phyloP scores from a whole-genome alignment of 2,113 vertebrate species.

The Gulo gulo region DNA sequence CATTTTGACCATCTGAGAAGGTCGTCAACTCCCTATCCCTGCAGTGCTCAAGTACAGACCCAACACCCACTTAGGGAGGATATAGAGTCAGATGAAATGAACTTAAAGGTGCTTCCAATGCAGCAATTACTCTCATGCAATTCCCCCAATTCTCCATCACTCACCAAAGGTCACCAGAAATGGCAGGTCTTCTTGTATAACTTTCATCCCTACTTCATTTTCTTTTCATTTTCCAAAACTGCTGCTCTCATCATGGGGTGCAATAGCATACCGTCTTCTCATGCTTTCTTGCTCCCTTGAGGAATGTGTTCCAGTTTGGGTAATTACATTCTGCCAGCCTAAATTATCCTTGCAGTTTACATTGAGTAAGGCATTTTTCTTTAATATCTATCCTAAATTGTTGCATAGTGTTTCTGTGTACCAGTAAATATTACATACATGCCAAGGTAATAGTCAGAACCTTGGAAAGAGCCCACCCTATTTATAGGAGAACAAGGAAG shows the following conservation, averaged over 20 bases:
- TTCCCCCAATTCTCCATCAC: neutral
- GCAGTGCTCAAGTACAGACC: neutral
- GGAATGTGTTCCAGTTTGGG: constrained; percentile 67
- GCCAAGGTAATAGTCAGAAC: constrained; percentile 68
- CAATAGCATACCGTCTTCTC: neutral
- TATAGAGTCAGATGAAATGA: neutral
- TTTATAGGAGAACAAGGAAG: constrained; percentile 61
- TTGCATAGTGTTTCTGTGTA: constrained; percentile 57
- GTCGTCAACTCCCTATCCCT: neutral
- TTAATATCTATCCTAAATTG: constrained; percentile 75
- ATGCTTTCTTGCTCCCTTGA: constrained; percentile 56
- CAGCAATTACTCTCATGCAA: neutral
- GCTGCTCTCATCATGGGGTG: constrained; percentile 41
- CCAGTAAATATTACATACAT: constrained; percentile 47
- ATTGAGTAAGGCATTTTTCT: constrained; percentile 63
- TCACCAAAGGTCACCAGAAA: neutral
- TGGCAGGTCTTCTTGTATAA: neutral
- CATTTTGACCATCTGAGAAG: neutral
- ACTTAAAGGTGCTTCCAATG: neutral
- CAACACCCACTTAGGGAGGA: neutral
- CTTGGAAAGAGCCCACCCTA: constrained; percentile 60
- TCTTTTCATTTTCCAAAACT: constrained; percentile 44
- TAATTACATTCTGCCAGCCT: constrained; percentile 69
- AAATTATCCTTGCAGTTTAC: constrained; percentile 64
- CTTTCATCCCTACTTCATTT: constrained; percentile 31